These are phyloP conservation scores for Siniperca scherzeri DNA, from an alignment of 2,797 vertebrate species.

Conservation along the genomic window DNA sequence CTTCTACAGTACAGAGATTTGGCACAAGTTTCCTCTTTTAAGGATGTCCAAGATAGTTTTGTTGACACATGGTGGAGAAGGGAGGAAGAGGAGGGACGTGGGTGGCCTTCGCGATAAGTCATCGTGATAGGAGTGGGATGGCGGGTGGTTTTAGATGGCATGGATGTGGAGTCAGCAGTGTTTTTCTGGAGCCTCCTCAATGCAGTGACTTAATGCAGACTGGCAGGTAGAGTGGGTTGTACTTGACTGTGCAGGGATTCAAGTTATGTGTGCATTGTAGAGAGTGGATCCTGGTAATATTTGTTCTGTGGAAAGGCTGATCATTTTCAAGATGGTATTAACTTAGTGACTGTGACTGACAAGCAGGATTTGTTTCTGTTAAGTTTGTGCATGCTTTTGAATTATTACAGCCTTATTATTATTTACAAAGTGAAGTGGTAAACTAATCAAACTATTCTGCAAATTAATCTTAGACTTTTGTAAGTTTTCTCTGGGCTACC, in stretches of 20 bases:
- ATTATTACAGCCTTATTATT: background rate
- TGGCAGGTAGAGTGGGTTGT: constrained; percentile 7
- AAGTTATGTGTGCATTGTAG: background rate
- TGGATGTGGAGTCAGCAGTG: constrained; percentile 16
- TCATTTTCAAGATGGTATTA: background rate
- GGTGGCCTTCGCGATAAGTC: constrained; percentile 7
- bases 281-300: background rate
- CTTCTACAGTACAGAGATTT: background rate
- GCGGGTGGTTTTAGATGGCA: constrained; percentile 7
- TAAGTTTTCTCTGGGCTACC: too few species aligned
- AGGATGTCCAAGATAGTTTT: constrained; percentile 1
- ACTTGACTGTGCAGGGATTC: constrained; percentile 4
- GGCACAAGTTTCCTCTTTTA: background rate
- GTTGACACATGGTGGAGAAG: background rate
- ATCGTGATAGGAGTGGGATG: background rate
- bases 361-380: background rate
- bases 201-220: constrained; percentile 10
- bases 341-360: background rate
- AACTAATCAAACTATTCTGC: background rate
- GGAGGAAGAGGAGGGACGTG: background rate
- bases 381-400: background rate
- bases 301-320: background rate
- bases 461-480: background rate
- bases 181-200: constrained; percentile 7
- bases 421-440: background rate